These are phyloP conservation scores for Vollenhovia emeryi DNA, from an alignment of 1,140 invertebrate genomes.

Conservation along the genomic window DNA sequence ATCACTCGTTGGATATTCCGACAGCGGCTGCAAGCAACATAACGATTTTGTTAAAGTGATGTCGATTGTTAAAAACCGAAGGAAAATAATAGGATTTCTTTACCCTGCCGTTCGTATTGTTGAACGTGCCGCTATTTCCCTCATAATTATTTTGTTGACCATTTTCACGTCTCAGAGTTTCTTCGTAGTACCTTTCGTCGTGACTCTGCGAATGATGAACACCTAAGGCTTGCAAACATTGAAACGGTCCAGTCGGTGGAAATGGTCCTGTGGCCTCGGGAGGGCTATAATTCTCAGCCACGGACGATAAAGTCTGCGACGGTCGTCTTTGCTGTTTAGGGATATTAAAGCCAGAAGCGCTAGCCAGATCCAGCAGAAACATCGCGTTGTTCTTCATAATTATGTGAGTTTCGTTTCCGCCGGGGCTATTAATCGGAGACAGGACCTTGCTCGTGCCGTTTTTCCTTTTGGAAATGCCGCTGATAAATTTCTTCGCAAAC, in stretches of 20 bases:
- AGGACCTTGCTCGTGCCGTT: slow-evolving; percentile 71
- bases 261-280: slow-evolving; percentile 86
- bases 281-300: slow-evolving; percentile 87
- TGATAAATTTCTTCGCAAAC: slow-evolving; percentile 75
- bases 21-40: slow-evolving; percentile 85
- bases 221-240: slow-evolving; percentile 91
- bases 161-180: slow-evolving; percentile 84
- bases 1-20: slow-evolving; percentile 86
- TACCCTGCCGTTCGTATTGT: slow-evolving; percentile 81
- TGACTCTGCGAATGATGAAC: slow-evolving; percentile 85
- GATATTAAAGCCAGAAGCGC: slow-evolving; percentile 87
- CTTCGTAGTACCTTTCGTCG: slow-evolving; percentile 87
- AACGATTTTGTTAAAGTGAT: background rate
- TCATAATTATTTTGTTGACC: slow-evolving; percentile 78
- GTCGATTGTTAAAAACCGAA: background rate
- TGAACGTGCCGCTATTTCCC: slow-evolving; percentile 70
- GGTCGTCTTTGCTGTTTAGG: slow-evolving; percentile 85
- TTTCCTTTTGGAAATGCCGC: slow-evolving; percentile 70
- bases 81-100: slow-evolving; percentile 49
- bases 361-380: slow-evolving; percentile 95
- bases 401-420: slow-evolving; percentile 89
- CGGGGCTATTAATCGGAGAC: slow-evolving; percentile 80
- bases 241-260: slow-evolving; percentile 90
- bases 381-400: slow-evolving; percentile 97
- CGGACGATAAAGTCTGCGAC: slow-evolving; percentile 87